Percentiles rank a stretch among this genome's conserved stretches.
Conservation (phyloP, 2,888 invertebrate species). For the Tenthredo notha region DNA sequence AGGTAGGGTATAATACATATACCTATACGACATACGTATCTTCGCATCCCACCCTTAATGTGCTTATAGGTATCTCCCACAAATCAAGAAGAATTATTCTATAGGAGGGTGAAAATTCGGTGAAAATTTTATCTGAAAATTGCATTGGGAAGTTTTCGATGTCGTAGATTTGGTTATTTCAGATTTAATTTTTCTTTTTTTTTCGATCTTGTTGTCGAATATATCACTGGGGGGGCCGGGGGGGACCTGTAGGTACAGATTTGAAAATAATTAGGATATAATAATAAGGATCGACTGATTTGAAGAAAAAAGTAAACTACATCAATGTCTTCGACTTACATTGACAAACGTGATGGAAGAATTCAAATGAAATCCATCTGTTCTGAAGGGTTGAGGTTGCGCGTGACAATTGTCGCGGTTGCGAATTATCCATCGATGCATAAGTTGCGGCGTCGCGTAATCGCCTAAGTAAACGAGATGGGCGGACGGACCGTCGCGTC, state of each 20-base stretch:
- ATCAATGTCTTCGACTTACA: too few species aligned
- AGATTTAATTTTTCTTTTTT: too few species aligned
- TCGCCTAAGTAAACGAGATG: slow-evolving; percentile 29
- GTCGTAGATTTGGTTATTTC: neutral
- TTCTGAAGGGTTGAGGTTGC: too few species aligned
- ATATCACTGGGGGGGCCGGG: neutral
- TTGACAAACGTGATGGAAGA: too few species aligned
- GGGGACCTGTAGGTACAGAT: neutral
- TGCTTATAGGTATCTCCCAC: neutral
- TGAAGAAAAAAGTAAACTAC: too few species aligned
- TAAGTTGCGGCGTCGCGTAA: slow-evolving; percentile 41
- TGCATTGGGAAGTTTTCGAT: neutral
- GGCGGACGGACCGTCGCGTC: slow-evolving; percentile 64
- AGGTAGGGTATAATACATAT: neutral
- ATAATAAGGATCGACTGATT: too few species aligned
- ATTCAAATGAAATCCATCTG: too few species aligned
- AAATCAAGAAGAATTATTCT: slow-evolving; percentile 17
- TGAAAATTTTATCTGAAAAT: neutral
- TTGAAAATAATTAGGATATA: neutral
- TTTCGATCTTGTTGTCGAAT: neutral
- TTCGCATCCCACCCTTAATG: neutral
- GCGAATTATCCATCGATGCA: neutral
- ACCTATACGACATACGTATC: neutral
- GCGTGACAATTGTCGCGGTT: too few species aligned
- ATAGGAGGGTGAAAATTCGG: slow-evolving; percentile 21